A percentile compares a stretch with the other conserved stretches of the same genome.
phyloP scores from a whole-genome alignment of 2,113 vertebrate species.

The Colinus virginianus region DNA sequence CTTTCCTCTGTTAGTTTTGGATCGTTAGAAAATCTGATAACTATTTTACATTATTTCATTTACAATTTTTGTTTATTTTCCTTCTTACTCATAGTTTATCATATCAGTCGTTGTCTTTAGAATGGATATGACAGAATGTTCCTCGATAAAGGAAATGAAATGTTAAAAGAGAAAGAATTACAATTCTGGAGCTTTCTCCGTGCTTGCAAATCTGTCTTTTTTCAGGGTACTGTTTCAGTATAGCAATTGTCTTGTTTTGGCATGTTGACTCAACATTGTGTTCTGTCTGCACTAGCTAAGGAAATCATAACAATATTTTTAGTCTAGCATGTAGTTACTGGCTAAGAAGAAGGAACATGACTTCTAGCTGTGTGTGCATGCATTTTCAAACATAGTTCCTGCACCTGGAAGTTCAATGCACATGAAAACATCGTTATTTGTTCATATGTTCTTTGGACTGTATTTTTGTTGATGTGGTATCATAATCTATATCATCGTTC shows the following conservation, averaged over 20 bases:
- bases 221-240: not conserved
- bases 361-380: constrained; percentile 27
- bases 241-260: constrained; percentile 12
- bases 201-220: not conserved
- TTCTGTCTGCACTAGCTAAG: not conserved
- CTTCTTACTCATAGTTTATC: constrained; percentile 65
- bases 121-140: not conserved
- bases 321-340: not conserved
- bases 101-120: constrained; percentile 45
- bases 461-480: constrained; percentile 49
- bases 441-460: constrained; percentile 46
- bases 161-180: not conserved
- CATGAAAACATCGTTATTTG: constrained; percentile 12
- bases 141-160: not conserved
- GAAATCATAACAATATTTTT: constrained; percentile 28
- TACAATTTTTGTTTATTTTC: constrained; percentile 63
- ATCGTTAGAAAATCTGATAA: constrained; percentile 68
- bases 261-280: not conserved
- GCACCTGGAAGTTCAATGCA: constrained; percentile 12
- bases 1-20: constrained; percentile 75
- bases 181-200: not conserved
- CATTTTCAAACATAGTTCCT: constrained; percentile 7
- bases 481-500: constrained; percentile 62
- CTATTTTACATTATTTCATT: constrained; percentile 72
- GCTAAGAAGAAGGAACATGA: not conserved